These are phyloP conservation scores for Tor tambroides DNA, from an alignment of 2,113 vertebrate species.

Conservation along the genomic window DNA sequence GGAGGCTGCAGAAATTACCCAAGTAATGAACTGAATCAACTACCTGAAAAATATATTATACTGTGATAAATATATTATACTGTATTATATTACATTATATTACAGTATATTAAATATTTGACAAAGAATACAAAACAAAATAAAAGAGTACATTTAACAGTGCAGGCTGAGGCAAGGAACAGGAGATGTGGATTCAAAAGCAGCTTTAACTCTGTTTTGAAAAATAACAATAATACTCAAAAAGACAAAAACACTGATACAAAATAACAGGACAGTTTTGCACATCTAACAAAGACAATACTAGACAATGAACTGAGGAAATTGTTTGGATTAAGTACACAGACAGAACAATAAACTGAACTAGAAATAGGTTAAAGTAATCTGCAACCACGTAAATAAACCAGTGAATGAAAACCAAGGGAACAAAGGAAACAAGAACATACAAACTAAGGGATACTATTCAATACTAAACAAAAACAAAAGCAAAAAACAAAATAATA, in stretches of 20 bases:
- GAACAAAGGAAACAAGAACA: background rate
- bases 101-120: background rate
- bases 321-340: too few relatives aligned
- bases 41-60: background rate
- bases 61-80: background rate
- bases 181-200: background rate
- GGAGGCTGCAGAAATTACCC: conserved; percentile 89
- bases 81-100: background rate
- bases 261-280: too few relatives aligned
- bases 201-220: background rate
- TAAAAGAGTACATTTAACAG: background rate
- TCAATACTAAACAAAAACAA: background rate
- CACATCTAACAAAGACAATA: too few relatives aligned
- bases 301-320: too few relatives aligned
- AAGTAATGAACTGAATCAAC: conserved; percentile 66
- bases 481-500: background rate
- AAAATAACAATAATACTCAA: background rate
- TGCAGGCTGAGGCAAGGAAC: background rate
- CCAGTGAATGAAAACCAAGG: background rate
- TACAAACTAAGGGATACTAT: background rate
- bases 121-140: background rate
- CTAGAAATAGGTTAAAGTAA: background rate
- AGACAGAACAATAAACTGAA: too few relatives aligned
- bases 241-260: background rate
- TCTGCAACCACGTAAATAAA: too few relatives aligned